phyloP scores from a whole-genome alignment of 2,797 vertebrate genomes.

The Rhinatrema bivittatum region DNA sequence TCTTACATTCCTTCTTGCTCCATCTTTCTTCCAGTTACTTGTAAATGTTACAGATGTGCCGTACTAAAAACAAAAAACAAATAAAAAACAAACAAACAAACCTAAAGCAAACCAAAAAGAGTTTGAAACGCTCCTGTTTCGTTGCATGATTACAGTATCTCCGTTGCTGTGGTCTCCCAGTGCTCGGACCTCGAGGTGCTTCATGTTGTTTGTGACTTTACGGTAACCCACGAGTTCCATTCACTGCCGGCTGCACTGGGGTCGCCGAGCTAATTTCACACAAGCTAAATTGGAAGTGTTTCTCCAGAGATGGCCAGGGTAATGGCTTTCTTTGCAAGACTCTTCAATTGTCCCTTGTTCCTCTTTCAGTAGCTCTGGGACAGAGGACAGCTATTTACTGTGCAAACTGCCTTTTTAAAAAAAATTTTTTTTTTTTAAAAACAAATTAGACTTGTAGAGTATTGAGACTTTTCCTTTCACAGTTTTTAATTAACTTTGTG shows the following conservation, averaged over 20 bases:
- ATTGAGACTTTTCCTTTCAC: conserved; percentile 45
- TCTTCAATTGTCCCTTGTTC: conserved; percentile 14
- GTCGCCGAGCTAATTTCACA: conserved; percentile 5
- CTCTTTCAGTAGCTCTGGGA: conserved; percentile 28
- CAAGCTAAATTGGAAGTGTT: conserved; percentile 23
- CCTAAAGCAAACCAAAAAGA: too few species aligned
- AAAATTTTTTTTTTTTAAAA: too few species aligned
- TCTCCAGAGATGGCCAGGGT: conserved; percentile 19
- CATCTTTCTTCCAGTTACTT: too few species aligned
- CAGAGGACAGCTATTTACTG: conserved; percentile 30
- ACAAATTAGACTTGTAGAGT: conserved; percentile 50
- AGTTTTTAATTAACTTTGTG: conserved; percentile 60
- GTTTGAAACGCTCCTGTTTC: too few species aligned
- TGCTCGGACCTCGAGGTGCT: too few species aligned
- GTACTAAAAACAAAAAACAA: too few species aligned
- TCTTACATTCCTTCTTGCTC: too few species aligned
- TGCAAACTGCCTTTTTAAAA: conserved; percentile 37
- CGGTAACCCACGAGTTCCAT: background rate
- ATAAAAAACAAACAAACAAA: too few species aligned
- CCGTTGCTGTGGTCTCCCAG: too few species aligned
- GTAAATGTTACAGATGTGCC: too few species aligned
- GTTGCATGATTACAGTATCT: too few species aligned
- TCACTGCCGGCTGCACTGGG: conserved; percentile 11
- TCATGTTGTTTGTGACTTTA: background rate
- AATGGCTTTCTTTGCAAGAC: conserved; percentile 20